Evolutionary conservation across 2,888 invertebrate species (phyloP).

Genomic region (Drosophila melanosoma): DNA sequence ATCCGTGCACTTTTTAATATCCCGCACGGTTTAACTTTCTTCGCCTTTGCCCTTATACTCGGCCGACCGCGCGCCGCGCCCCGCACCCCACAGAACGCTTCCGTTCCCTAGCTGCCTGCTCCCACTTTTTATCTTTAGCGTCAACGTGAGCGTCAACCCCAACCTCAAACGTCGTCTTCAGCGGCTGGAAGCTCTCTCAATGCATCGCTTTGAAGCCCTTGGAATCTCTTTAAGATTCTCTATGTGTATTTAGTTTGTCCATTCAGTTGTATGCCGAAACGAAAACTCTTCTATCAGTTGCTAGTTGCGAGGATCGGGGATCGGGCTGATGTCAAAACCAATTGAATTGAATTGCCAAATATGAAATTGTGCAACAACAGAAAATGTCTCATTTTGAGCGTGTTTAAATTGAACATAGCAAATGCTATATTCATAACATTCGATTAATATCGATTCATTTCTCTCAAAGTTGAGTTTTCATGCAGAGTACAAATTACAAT

Average conservation of each 20-base stretch:
- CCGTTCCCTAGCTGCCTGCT: neutral
- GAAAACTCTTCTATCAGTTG: too few species aligned
- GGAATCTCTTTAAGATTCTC: constrained; percentile 49
- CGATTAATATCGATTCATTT: too few species aligned
- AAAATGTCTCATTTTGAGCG: neutral
- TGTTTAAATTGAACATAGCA: neutral
- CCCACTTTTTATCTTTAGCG: constrained; percentile 4
- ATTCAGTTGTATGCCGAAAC: neutral
- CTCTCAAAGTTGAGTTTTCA: too few species aligned
- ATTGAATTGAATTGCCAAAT: neutral
- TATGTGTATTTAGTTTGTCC: neutral
- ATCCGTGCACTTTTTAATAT: constrained; percentile 84
- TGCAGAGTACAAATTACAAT: too few species aligned
- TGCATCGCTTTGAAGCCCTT: constrained; percentile 84
- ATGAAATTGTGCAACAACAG: neutral
- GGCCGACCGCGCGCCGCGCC: neutral
- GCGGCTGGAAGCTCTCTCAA: constrained; percentile 44
- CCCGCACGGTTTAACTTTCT: constrained; percentile 83
- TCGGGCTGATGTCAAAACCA: neutral
- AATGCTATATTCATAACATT: neutral
- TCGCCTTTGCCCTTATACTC: constrained; percentile 24
- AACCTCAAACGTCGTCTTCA: constrained; percentile 26
- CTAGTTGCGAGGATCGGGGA: too few species aligned
- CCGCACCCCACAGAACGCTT: neutral
- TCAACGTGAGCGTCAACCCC: constrained; percentile 12